Evolutionary conservation across 2,888 invertebrate genomes (phyloP).

Genomic region (Philopedon plagiatum): DNA sequence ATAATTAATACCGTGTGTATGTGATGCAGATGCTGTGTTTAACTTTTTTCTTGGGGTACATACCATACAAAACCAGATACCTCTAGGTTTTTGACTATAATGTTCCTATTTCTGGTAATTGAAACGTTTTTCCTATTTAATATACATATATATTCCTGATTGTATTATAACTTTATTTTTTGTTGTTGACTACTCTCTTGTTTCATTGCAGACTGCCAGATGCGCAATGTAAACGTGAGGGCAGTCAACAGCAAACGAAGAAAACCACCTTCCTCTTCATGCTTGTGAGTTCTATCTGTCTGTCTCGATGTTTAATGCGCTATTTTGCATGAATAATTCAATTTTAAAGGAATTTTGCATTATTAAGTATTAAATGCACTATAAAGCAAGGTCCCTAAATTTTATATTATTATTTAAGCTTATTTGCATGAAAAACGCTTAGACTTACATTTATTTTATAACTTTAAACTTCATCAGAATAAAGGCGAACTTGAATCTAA

Average conservation of each 20-base stretch:
- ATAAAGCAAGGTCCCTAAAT: neutral
- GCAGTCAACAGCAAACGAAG: slow-evolving; percentile 79
- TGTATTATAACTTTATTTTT: slow-evolving; percentile 23
- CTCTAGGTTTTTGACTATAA: too few relatives aligned
- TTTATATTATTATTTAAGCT: slow-evolving; percentile 1
- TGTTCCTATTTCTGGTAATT: neutral
- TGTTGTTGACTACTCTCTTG: slow-evolving; percentile 73
- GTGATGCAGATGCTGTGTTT: too few relatives aligned
- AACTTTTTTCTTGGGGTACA: too few relatives aligned
- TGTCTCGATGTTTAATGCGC: slow-evolving; percentile 62
- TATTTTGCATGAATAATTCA: slow-evolving; percentile 53
- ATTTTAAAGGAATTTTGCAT: slow-evolving; percentile 1
- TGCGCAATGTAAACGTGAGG: slow-evolving; percentile 82
- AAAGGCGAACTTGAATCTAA: too few relatives aligned
- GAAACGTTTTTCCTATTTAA: neutral
- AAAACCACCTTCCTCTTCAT: slow-evolving; percentile 76
- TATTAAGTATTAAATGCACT: neutral
- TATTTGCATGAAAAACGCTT: slow-evolving; percentile 24
- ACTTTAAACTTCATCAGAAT: too few relatives aligned
- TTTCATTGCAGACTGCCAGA: slow-evolving; percentile 84
- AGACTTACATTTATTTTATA: neutral
- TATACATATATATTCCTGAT: neutral
- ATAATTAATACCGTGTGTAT: too few relatives aligned
- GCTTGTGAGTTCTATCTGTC: slow-evolving; percentile 76
- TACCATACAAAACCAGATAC: too few relatives aligned